Percentiles rank a stretch among this genome's conserved stretches.
These are phyloP conservation scores for Dicyrtomina minuta DNA, from an alignment of 2,888 invertebrate species.

Conservation along the genomic window DNA sequence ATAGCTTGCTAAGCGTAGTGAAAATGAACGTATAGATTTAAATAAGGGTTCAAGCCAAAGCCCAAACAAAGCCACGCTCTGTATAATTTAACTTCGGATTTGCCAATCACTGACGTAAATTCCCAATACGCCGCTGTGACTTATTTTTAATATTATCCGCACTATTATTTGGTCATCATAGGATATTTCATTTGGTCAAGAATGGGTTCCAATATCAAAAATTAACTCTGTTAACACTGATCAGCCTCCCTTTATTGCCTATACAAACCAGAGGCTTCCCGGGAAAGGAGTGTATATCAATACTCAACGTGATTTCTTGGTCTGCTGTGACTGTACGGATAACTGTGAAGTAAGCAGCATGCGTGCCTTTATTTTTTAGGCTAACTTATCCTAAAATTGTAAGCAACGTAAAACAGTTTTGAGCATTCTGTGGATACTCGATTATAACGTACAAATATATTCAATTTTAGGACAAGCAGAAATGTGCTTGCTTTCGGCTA, in stretches of 20 bases:
- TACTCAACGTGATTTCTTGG: constrained; percentile 78
- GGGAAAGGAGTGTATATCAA: constrained; percentile 82
- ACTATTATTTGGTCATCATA: constrained; percentile 56
- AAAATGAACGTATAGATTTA: too few species aligned
- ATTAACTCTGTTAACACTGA: constrained; percentile 84
- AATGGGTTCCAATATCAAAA: constrained; percentile 78
- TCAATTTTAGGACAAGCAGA: constrained; percentile 69
- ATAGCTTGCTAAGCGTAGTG: too few species aligned
- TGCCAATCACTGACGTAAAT: too few species aligned
- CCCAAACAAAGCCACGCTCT: too few species aligned
- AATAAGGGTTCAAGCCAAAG: too few species aligned
- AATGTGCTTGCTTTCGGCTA: constrained; percentile 87
- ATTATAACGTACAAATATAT: too few species aligned
- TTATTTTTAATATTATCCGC: too few species aligned
- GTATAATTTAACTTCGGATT: too few species aligned
- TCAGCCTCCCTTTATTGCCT: constrained; percentile 79
- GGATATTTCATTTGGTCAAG: constrained; percentile 77
- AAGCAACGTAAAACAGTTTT: too few species aligned
- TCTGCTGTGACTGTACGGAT: constrained; percentile 89
- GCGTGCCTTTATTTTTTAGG: not conserved
- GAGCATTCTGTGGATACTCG: too few species aligned
- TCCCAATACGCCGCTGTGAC: too few species aligned
- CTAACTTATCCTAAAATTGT: not conserved
- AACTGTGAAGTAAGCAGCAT: constrained; percentile 71
- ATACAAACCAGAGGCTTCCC: constrained; percentile 80